Evolutionary conservation across 2,113 vertebrate species (phyloP), one percentile per base, ranked within the genome.

Genomic region (Micromys minutus): DNA sequence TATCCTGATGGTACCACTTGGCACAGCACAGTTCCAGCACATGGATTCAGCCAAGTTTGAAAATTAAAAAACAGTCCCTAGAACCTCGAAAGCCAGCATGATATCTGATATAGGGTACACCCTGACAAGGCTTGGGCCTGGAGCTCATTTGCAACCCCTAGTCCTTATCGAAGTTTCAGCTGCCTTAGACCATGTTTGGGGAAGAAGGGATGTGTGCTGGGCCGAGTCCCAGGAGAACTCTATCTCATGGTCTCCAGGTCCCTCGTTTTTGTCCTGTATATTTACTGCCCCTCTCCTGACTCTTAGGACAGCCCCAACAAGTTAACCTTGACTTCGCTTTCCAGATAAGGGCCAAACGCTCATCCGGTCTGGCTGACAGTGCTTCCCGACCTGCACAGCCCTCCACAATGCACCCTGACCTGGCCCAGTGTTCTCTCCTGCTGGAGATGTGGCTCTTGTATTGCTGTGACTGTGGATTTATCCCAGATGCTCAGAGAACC

Each of bases 1-100:
- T 31, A 0, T 36, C 55, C 0, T 13, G 15, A 19, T 1, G 9
- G 1, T 4, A 24, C 69, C 86, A 7, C 17, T 4, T 34, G 42
- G 22, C n/a, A 12, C 26, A 50, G 22, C 21, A 2, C 9, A 16
- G 36, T 11, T 67, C n/a, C 26, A 39, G 31, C 22, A 3, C 0
- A 16, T 39, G 42, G 12, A 13, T n/a, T 36, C 34, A 15, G 87
- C 31, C 76, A 45, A 24, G 34, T 34, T 1, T 29, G 74, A 59
- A 77, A n/a, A n/a, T 50, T 76, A 17, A 22, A 67, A 13, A 31
- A 1, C 34, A 6, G 50, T 89, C 59, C 8, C 36, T 17, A 79
- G 24, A 52, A n/a, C 31, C 45, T 63, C 55, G 9, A 16, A 83
- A 72, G 7, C 67, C 80, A 79, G n/a, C 36, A 17, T 45, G 3